These are phyloP conservation scores for Calephelis perditalis DNA, from an alignment of 2,888 invertebrate species.

Conservation along the genomic window DNA sequence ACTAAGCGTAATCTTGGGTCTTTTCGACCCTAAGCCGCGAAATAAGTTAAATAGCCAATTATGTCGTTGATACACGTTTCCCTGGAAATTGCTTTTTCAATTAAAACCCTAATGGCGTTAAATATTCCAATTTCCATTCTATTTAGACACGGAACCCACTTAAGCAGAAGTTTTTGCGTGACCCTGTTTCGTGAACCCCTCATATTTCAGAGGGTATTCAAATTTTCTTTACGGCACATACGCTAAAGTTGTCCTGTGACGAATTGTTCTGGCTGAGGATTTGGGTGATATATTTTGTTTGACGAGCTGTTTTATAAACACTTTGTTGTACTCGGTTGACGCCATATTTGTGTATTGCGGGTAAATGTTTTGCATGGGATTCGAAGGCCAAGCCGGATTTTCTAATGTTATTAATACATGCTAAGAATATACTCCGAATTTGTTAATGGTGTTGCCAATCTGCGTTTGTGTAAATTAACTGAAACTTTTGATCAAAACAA, in stretches of 20 bases:
- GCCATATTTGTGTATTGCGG: no score
- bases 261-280: not conserved
- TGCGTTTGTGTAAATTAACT: no score
- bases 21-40: not conserved
- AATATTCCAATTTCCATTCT: slow-evolving; percentile 4
- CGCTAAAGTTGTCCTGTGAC: not conserved
- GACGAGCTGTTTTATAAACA: not conserved
- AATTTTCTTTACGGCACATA: slow-evolving; percentile 7
- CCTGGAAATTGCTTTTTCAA: slow-evolving; percentile 5
- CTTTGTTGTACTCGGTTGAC: no score
- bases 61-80: slow-evolving; percentile 3
- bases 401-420: no score
- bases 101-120: slow-evolving; percentile 1
- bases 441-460: no score
- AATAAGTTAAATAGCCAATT: not conserved
- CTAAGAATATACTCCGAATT: no score
- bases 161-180: not conserved
- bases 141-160: not conserved
- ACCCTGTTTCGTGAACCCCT: not conserved
- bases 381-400: no score
- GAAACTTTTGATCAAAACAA: no score
- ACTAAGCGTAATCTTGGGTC: not conserved
- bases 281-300: not conserved
- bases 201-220: slow-evolving; percentile 2
- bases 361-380: no score